Evolutionary conservation across 2,888 invertebrate species (phyloP).

Genomic region (Caenorhabditis becei): DNA sequence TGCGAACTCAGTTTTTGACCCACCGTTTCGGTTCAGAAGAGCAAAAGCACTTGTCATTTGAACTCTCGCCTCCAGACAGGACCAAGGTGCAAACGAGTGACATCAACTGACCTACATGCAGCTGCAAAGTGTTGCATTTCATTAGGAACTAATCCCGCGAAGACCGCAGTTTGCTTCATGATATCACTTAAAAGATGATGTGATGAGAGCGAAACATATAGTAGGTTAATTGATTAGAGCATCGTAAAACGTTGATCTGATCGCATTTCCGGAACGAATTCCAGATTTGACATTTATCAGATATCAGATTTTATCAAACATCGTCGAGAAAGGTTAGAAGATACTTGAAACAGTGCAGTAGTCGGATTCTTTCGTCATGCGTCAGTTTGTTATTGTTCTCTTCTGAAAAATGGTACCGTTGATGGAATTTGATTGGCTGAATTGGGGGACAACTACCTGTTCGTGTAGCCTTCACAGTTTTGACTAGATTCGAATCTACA

Average conservation of each 20-base stretch:
- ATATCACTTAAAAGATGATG: slow-evolving; percentile 52
- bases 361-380: too few relatives aligned
- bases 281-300: slow-evolving; percentile 14
- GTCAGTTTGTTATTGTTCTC: too few relatives aligned
- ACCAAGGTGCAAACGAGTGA: slow-evolving; percentile 37
- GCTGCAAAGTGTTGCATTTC: slow-evolving; percentile 36
- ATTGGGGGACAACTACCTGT: neutral
- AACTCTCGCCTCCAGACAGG: slow-evolving; percentile 4
- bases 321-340: neutral
- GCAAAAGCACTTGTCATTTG: neutral
- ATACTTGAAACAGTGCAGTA: neutral
- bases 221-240: slow-evolving; percentile 15
- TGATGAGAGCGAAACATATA: slow-evolving; percentile 27
- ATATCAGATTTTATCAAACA: slow-evolving; percentile 17
- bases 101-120: slow-evolving; percentile 50
- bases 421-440: slow-evolving; percentile 3
- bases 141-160: slow-evolving; percentile 26
- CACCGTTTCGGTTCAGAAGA: too few relatives aligned
- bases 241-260: slow-evolving; percentile 31
- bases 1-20: too few relatives aligned
- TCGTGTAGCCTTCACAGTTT: slow-evolving; percentile 6
- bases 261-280: slow-evolving; percentile 24
- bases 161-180: slow-evolving; percentile 14
- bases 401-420: too few relatives aligned
- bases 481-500: neutral